Conservation (phyloP, 1,140 invertebrate genomes). For the Babylonia areolata region DNA sequence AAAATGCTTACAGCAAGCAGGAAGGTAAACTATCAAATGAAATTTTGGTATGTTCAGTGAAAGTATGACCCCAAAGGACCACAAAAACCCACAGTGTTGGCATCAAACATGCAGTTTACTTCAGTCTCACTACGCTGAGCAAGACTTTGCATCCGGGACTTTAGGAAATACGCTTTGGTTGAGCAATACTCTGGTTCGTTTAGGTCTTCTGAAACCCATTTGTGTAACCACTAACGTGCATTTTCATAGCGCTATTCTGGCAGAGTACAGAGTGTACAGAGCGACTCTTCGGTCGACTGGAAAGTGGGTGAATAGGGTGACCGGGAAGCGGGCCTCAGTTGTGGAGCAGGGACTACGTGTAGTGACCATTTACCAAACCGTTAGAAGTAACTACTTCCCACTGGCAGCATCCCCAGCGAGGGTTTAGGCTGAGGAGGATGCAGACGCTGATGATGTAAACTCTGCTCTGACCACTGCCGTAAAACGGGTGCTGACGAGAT, state of each 20-base stretch:
- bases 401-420: background rate
- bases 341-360: background rate
- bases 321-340: background rate
- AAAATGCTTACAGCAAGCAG: too few species aligned
- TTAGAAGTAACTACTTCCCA: background rate
- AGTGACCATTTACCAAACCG: background rate
- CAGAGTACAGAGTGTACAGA: too few species aligned
- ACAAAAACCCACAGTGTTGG: background rate
- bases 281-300: background rate
- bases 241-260: background rate
- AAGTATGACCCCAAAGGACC: too few species aligned
- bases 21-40: too few species aligned
- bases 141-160: too few species aligned
- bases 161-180: background rate
- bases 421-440: background rate
- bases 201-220: background rate
- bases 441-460: background rate
- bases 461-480: background rate
- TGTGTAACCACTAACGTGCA: background rate
- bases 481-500: background rate
- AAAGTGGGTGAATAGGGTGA: background rate
- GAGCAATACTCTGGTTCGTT: background rate
- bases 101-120: background rate
- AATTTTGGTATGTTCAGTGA: too few species aligned
- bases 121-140: background rate